These are phyloP conservation scores for Anadara kagoshimensis DNA, from an alignment of 1,140 invertebrate genomes.

Conservation along the genomic window DNA sequence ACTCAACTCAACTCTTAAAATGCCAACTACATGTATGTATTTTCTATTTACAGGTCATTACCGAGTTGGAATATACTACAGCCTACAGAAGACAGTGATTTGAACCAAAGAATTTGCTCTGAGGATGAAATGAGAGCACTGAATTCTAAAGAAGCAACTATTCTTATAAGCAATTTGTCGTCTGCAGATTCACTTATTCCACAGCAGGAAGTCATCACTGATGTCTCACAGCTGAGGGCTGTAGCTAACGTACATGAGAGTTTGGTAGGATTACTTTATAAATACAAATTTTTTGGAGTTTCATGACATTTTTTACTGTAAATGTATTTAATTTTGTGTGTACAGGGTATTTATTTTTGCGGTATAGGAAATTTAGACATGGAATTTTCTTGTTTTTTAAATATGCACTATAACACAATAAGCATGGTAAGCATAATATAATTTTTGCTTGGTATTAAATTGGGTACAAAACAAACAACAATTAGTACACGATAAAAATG, in stretches of 20 bases:
- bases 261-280: constrained; percentile 79
- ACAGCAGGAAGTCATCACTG: constrained; percentile 87
- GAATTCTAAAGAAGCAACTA: constrained; percentile 92
- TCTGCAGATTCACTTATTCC: constrained; percentile 86
- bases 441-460: too few species aligned
- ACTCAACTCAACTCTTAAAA: too few species aligned
- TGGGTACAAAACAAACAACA: too few species aligned
- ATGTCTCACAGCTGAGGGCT: constrained; percentile 84
- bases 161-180: constrained; percentile 87
- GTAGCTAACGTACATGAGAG: constrained; percentile 93
- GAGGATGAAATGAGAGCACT: constrained; percentile 85
- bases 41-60: constrained; percentile 83
- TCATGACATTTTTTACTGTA: too few species aligned
- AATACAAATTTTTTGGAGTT: constrained; percentile 1
- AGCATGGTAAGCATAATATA: too few species aligned
- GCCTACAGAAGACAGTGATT: constrained; percentile 69
- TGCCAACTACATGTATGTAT: background rate
- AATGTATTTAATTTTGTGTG: too few species aligned
- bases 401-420: too few species aligned
- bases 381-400: too few species aligned
- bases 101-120: constrained; percentile 63
- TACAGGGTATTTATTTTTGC: too few species aligned
- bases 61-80: constrained; percentile 89
- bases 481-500: too few species aligned
- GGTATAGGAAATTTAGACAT: too few species aligned